These are phyloP conservation scores for Gambusia affinis DNA, from an alignment of 2,113 vertebrate genomes.

Conservation along the genomic window DNA sequence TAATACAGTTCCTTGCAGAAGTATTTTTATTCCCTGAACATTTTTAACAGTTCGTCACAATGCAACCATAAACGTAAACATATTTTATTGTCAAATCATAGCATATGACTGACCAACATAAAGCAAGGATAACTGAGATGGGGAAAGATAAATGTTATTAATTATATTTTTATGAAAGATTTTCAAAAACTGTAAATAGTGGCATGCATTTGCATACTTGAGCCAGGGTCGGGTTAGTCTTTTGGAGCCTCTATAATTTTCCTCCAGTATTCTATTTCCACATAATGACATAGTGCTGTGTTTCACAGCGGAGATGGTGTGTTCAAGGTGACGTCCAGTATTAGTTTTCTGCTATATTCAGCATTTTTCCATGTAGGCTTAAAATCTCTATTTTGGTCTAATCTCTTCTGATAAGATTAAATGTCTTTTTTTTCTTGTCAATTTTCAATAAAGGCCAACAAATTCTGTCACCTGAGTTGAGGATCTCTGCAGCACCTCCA, in stretches of 20 bases:
- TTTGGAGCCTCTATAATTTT: too few species aligned
- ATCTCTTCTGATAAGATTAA: not conserved
- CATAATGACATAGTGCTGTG: too few species aligned
- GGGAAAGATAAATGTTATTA: not conserved
- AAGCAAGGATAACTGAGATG: not conserved
- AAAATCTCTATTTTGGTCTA: not conserved
- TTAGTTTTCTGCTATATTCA: not conserved
- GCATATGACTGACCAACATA: not conserved
- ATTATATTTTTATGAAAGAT: not conserved
- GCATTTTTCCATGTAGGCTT: not conserved
- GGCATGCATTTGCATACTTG: too few species aligned
- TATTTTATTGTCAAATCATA: not conserved
- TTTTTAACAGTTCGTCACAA: not conserved
- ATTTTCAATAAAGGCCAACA: not conserved
- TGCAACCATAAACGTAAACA: not conserved
- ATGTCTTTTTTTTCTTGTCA: not conserved
- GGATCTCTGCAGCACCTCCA: not conserved
- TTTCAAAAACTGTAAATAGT: not conserved
- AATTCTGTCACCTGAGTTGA: not conserved
- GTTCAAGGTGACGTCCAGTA: not conserved
- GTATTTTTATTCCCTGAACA: not conserved
- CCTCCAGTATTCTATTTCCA: too few species aligned
- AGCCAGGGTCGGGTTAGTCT: too few species aligned
- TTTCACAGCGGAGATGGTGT: not conserved
- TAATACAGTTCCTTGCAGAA: not conserved